Evolutionary conservation across 2,113 vertebrate species (phyloP), one percentile per base, ranked within the genome.

Genomic region (Syngnathus typhle): DNA sequence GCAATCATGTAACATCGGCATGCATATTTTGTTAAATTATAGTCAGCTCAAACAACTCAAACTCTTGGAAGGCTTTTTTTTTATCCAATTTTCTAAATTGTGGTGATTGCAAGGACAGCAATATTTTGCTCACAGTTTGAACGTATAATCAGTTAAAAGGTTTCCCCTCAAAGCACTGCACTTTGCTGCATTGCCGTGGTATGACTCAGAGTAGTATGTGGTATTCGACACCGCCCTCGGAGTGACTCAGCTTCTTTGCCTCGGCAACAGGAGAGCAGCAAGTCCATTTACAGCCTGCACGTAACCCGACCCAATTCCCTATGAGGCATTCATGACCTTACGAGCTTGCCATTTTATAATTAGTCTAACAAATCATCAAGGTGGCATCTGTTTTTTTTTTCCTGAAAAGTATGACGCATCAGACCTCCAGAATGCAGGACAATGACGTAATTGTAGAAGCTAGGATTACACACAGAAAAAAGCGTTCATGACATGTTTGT

Each of bases 141-240:
- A 36, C 18, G 6, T 36, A 15, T 56, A 1, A 55, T 11, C 23
- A 7, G 13, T 16, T 60, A 38, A 3, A 3, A 32, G 65, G 10
- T 16, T 71, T 70, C 32, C 58, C 38, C 13, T 62, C 8, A 59
- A 75, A 72, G 46, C 38, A 60, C 71, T 38, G 19, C 8, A 44
- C 52, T 19, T 38, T 77, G 74, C 81, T 79, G 85, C 82, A 82
- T 60, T 76, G 77, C 67, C 78, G 72, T 69, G 64, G 71, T 69
- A 77, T 89, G 86, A 89, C 81, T 88, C 86, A 87, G 85, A 76
- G 27, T 32, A 76, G 27, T 32, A 49, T 62, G 44, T 59, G 78
- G 19, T 77, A 62, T 69, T 73, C 58, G 67, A 78, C 82, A 74
- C 75, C 59, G 49, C 77, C 79, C 70, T 52, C 71, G 70, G 67